phyloP scores from a whole-genome alignment of 1,140 invertebrate species.

The Belonocnema kinseyi region DNA sequence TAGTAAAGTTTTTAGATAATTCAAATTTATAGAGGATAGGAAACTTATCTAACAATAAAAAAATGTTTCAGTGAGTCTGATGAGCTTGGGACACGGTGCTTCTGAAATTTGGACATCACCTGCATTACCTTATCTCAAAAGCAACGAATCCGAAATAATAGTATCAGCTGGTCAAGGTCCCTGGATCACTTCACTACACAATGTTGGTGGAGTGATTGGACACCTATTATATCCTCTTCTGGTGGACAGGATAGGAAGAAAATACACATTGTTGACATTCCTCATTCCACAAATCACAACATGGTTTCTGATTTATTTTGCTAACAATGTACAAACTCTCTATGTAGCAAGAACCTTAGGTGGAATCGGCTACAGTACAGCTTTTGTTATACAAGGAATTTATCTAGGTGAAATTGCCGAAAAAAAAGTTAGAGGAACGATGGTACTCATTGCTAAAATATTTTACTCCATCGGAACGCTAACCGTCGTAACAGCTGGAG shows the following conservation, averaged over 20 bases:
- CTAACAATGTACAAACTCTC: background rate
- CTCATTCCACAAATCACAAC: background rate
- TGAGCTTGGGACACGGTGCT: too few relatives aligned
- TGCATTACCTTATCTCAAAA: background rate
- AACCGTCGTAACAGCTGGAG: background rate
- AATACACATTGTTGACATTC: background rate
- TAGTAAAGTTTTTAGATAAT: too few relatives aligned
- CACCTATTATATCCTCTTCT: background rate
- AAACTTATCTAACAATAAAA: too few relatives aligned
- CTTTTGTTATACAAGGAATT: background rate
- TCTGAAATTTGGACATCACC: background rate
- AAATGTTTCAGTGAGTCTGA: too few relatives aligned
- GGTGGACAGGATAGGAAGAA: background rate
- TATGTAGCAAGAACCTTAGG: background rate
- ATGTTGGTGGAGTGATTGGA: background rate
- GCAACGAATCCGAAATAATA: background rate
- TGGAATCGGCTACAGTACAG: background rate
- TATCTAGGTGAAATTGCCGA: constrained; percentile 1
- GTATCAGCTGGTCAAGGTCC: background rate
- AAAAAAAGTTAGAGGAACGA: background rate
- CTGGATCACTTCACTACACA: background rate
- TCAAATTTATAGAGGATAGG: too few relatives aligned
- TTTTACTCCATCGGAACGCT: background rate
- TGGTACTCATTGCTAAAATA: background rate
- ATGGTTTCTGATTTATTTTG: background rate